Evolutionary conservation across 1,140 invertebrate species (phyloP).

Genomic region (Galleria mellonella): DNA sequence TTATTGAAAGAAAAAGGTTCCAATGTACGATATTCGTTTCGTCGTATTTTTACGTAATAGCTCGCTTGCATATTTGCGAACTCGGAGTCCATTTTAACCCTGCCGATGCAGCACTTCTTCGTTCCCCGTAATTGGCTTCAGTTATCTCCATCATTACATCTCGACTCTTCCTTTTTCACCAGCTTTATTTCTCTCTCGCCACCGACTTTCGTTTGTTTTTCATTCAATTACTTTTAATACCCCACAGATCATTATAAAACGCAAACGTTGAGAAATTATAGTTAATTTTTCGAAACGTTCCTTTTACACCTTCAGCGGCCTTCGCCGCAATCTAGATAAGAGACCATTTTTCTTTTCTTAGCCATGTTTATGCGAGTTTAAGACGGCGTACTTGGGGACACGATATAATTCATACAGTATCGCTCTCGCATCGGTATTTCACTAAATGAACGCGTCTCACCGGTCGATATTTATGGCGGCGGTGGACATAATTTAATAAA

Average conservation of each 20-base stretch:
- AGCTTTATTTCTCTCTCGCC: constrained; percentile 52
- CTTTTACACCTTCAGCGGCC: constrained; percentile 10
- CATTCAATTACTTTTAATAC: constrained; percentile 65
- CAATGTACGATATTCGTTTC: no score
- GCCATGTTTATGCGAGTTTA: constrained; percentile 33
- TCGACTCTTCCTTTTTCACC: constrained; percentile 54
- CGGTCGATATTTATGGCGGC: constrained; percentile 51
- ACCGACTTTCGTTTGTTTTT: constrained; percentile 59
- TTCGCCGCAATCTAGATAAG: constrained; percentile 34
- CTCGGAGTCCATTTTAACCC: constrained; percentile 54
- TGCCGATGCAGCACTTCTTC: constrained; percentile 59
- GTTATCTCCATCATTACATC: constrained; percentile 72
- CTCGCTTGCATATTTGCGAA: constrained; percentile 59
- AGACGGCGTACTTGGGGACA: constrained; percentile 48
- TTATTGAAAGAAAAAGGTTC: no score
- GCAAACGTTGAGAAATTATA: constrained; percentile 20
- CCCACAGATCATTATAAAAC: constrained; percentile 30
- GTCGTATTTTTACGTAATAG: constrained; percentile 32
- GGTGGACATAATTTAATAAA: constrained; percentile 73
- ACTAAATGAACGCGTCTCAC: constrained; percentile 64
- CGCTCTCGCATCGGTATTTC: constrained; percentile 59
- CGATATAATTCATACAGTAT: constrained; percentile 63
- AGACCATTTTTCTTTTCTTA: constrained; percentile 33
- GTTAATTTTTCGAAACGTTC: no score
- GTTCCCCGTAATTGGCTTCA: constrained; percentile 65